phyloP scores from a whole-genome alignment of 2,888 invertebrate species.

The Argynnis bischoffii region DNA sequence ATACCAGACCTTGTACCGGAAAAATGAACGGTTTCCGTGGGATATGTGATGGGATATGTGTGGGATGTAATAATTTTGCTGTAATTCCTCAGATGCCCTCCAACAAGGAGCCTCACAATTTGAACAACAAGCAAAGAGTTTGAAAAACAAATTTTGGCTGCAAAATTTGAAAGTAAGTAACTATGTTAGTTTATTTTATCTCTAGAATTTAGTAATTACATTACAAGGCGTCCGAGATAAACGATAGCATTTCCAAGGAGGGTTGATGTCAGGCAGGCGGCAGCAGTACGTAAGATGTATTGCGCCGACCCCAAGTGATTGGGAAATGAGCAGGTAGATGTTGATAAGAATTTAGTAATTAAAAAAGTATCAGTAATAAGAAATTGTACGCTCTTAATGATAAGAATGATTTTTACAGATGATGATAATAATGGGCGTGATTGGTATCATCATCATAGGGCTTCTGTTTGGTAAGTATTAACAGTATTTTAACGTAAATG shows the following conservation, averaged over 20 bases:
- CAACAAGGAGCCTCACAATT: slow-evolving; percentile 98
- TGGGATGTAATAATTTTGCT: background rate
- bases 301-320: no score
- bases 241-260: no score
- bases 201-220: background rate
- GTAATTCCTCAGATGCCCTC: slow-evolving; percentile 86
- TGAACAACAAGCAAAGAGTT: slow-evolving; percentile 97
- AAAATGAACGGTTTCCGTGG: no score
- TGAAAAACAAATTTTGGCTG: slow-evolving; percentile 98
- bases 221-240: no score
- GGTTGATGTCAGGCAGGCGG: no score
- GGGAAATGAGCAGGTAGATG: no score
- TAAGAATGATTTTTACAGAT: slow-evolving; percentile 76
- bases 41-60: no score
- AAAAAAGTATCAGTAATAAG: background rate
- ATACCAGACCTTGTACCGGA: no score
- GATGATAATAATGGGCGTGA: slow-evolving; percentile 95
- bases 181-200: slow-evolving; percentile 4
- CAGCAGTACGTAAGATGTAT: no score
- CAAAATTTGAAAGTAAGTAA: slow-evolving; percentile 93
- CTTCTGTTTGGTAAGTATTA: slow-evolving; percentile 92
- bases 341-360: no score
- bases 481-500: slow-evolving; percentile 6
- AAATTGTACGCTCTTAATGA: background rate
- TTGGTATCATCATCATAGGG: slow-evolving; percentile 90